Conservation (phyloP, 2,797 vertebrate species). For the Malurus leucopterus region DNA sequence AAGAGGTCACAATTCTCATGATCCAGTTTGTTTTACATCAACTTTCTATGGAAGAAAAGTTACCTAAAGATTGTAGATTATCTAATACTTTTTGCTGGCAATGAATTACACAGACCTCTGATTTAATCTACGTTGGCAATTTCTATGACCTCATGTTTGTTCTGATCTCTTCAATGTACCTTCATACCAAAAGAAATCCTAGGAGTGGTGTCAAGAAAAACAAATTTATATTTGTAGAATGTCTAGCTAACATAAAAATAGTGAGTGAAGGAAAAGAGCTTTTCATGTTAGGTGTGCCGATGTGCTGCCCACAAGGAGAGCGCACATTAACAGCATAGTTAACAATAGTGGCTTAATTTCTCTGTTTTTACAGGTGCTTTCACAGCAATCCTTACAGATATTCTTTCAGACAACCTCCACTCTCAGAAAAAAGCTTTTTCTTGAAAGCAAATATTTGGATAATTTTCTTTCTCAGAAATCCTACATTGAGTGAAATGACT, state of each 20-base stretch:
- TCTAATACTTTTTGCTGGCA: not conserved
- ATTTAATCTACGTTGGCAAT: not conserved
- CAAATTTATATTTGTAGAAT: not conserved
- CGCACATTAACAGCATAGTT: not conserved
- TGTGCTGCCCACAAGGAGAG: rapidly evolving
- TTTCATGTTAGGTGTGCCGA: not conserved
- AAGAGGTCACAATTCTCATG: not conserved
- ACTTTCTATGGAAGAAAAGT: not conserved
- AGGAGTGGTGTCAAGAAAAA: not conserved
- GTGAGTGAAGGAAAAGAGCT: not conserved
- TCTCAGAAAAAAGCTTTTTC: not conserved
- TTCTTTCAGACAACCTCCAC: not conserved
- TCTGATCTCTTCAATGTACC: not conserved
- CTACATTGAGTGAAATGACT: not conserved
- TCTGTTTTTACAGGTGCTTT: not conserved
- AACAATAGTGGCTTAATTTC: not conserved
- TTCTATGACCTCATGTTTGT: not conserved
- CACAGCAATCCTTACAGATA: not conserved
- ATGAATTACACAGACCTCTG: not conserved
- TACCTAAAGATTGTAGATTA: not conserved
- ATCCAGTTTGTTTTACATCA: not conserved
- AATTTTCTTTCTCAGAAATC: not conserved
- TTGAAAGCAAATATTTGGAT: not conserved
- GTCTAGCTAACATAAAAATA: not conserved
- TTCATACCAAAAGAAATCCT: not conserved